Conservation (phyloP, 2,888 invertebrate genomes). For the Oxyteleia sp. region DNA sequence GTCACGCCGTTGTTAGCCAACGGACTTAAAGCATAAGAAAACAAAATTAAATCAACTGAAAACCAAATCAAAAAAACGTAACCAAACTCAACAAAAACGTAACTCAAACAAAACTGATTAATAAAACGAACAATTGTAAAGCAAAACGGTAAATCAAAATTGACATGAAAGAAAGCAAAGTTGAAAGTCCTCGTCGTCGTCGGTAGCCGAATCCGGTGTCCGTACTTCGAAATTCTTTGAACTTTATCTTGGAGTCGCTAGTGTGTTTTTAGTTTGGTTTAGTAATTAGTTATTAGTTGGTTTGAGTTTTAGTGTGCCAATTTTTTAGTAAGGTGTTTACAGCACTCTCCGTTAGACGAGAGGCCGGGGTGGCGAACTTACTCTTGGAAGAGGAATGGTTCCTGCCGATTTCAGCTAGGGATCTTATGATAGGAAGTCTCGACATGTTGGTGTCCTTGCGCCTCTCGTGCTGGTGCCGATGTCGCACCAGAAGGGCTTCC, state of each 20-base stretch:
- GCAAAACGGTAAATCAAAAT: conserved; percentile 43
- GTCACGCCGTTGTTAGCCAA: conserved; percentile 72
- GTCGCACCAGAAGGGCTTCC: too few relatives aligned
- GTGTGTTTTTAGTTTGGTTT: conserved; percentile 51
- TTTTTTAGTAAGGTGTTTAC: neutral
- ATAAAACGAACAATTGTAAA: conserved; percentile 59
- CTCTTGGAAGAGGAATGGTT: conserved; percentile 98
- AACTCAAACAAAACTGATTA: too few relatives aligned
- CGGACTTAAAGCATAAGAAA: conserved; percentile 73
- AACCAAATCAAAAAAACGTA: conserved; percentile 49
- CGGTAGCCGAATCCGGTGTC: conserved; percentile 46
- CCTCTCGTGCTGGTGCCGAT: too few relatives aligned
- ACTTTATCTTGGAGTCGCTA: conserved; percentile 22
- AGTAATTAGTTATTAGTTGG: conserved; percentile 28
- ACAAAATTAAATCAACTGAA: conserved; percentile 70
- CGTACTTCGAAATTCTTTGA: conserved; percentile 62
- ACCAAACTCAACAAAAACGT: conserved; percentile 37
- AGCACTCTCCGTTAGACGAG: neutral
- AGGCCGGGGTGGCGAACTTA: conserved; percentile 89
- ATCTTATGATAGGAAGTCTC: too few relatives aligned
- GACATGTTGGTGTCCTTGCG: too few relatives aligned
- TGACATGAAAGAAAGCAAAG: conserved; percentile 33
- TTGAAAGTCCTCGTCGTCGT: conserved; percentile 61
- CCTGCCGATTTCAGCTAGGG: conserved; percentile 97
- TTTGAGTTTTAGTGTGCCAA: conserved; percentile 7